These are phyloP conservation scores for Exaiptasia diaphana DNA, from an alignment of 64 coral and sea anemone genomes.

Conservation along the genomic window DNA sequence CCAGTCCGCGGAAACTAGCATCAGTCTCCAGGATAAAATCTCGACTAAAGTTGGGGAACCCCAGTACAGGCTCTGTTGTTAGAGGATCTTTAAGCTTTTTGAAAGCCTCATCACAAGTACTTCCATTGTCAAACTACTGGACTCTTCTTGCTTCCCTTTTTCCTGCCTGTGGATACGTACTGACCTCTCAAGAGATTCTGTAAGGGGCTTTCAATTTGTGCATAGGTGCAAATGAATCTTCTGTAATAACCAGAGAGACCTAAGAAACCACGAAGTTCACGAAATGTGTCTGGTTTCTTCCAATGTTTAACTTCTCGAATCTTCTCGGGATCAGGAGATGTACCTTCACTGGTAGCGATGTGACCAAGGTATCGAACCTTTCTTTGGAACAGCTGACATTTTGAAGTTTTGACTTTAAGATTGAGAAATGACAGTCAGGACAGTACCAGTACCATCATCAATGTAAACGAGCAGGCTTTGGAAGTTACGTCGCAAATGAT, in stretches of 20 bases:
- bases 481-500: no score
- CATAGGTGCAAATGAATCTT: neutral
- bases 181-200: neutral
- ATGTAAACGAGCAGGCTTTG: no score
- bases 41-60: slow-evolving; percentile 45
- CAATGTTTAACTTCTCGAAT: neutral
- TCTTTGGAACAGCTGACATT: neutral
- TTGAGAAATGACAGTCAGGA: neutral
- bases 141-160: neutral
- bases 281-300: slow-evolving; percentile 1
- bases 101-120: slow-evolving; percentile 22
- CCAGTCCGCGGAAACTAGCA: slow-evolving; percentile 1
- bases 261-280: slow-evolving; percentile 33
- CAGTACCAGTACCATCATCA: no score
- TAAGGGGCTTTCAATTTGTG: neutral
- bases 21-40: slow-evolving; percentile 46
- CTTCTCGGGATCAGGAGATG: slow-evolving; percentile 31
- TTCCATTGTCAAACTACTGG: neutral
- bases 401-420: neutral
- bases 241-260: neutral
- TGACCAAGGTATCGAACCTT: slow-evolving; percentile 1
- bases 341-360: neutral
- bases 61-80: slow-evolving; percentile 25
- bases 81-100: slow-evolving; percentile 14
- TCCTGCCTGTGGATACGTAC: neutral